phyloP scores from a whole-genome alignment of 2,888 invertebrate species.

The Dolichomitus sp. region DNA sequence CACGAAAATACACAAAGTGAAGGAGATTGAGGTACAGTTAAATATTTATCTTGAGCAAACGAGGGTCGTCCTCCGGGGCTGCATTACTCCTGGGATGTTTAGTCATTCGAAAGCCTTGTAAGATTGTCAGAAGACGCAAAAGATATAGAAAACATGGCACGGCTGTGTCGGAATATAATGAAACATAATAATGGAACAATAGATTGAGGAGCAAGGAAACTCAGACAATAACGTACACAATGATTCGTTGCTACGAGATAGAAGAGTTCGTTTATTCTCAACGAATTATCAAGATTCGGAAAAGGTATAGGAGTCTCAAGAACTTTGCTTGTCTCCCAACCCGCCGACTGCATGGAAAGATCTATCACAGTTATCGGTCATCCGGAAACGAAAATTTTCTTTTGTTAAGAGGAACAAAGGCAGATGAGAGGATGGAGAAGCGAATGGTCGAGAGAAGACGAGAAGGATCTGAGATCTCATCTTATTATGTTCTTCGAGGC shows the following conservation, averaged over 20 bases:
- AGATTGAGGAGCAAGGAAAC: background rate
- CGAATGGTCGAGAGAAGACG: slow-evolving; percentile 24
- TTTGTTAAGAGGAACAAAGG: slow-evolving; percentile 61
- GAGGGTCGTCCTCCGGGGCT: background rate
- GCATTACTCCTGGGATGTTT: background rate
- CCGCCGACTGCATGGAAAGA: slow-evolving; percentile 27
- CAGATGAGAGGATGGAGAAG: slow-evolving; percentile 25
- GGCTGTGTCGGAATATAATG: background rate
- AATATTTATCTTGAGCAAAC: slow-evolving; percentile 11
- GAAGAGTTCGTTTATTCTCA: background rate
- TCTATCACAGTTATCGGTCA: slow-evolving; percentile 62
- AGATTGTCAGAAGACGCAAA: background rate
- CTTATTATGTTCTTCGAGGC: slow-evolving; percentile 57
- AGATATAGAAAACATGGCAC: background rate
- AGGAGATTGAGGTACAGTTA: background rate
- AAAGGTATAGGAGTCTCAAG: background rate
- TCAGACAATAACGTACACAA: background rate
- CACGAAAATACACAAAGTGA: background rate
- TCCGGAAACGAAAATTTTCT: slow-evolving; percentile 63
- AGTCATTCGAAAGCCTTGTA: background rate
- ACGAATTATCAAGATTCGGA: background rate
- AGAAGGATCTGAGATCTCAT: slow-evolving; percentile 56
- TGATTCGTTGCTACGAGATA: background rate
- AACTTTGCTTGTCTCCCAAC: slow-evolving; percentile 10
- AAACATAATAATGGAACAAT: background rate